Base-by-base conservation (phyloP, 2,113 vertebrate species). In the Apistogramma diplotaenia region DNA sequence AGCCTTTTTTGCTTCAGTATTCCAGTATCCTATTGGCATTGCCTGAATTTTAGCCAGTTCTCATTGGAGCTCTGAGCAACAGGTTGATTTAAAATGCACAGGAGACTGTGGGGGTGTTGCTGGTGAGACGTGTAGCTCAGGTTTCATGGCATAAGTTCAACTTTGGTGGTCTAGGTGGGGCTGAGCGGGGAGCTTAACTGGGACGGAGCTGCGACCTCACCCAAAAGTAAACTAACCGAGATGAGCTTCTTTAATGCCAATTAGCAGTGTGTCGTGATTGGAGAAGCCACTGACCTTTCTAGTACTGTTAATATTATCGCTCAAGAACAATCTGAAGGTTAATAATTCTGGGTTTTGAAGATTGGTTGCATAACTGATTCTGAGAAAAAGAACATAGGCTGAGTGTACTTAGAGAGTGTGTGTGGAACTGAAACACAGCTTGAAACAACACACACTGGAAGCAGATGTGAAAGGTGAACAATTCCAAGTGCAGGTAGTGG, bases 161-260 rank as follows among this genome's bases (percentile, higher is more conserved):
- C 85, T 79, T 85, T 83, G 91, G 92, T 93, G 90, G 91, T 92
- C 91, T 67, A 7, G n/a, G n/a, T 81, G 65, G 74, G 49, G 84
- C 76, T 67, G 82, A 75, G 84, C 73, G 25, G 77, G 70, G 62
- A 81, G 80, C 76, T 82, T 79, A 75, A 54, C 72, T 75, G 57
- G 65, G 79, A 65, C 37, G 53, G 74, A 84, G 86, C 85, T 74
- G 77, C 88, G 70, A 88, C 90, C 85, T 90, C 84, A 75, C 74
- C 78, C 37, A 89, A 91, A 85, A 85, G 81, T 86, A 89, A 94
- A 92, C 89, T 85, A 92, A 94, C 94, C 91, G 94, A 95, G 93
- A 96, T 96, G 93, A 93, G 89, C 92, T 93, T 91, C 90, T 94
- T 95, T 94, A 93, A 91, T 92, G 59, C 92, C 91, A 95, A 94